Evolutionary conservation across 1,140 invertebrate genomes (phyloP).

Genomic region (Pseudomyrmex cubaensis): DNA sequence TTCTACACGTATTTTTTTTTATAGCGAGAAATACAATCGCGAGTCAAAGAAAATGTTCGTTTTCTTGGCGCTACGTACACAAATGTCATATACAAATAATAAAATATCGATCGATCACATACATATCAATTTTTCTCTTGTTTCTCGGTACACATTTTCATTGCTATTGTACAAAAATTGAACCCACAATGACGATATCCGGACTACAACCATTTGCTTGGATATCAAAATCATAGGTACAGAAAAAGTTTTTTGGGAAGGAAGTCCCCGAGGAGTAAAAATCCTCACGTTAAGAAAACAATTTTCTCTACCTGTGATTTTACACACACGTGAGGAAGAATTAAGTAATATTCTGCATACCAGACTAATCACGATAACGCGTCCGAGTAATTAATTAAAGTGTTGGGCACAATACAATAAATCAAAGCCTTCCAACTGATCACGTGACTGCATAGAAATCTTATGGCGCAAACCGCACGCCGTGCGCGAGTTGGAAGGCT

Average conservation of each 20-base stretch:
- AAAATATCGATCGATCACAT: slow-evolving; percentile 66
- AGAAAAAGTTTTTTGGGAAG: too few relatives aligned
- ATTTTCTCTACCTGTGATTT: too few relatives aligned
- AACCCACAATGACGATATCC: slow-evolving; percentile 63
- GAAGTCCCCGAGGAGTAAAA: too few relatives aligned
- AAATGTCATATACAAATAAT: slow-evolving; percentile 32
- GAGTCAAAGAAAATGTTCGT: not conserved
- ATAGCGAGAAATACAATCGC: not conserved
- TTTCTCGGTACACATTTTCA: not conserved
- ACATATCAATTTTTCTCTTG: not conserved
- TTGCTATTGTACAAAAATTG: slow-evolving; percentile 74
- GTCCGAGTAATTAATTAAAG: slow-evolving; percentile 80
- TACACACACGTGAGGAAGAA: too few relatives aligned
- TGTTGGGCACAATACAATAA: slow-evolving; percentile 79
- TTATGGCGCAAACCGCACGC: too few relatives aligned
- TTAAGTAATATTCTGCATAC: slow-evolving; percentile 63
- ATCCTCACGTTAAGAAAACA: too few relatives aligned
- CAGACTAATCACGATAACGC: slow-evolving; percentile 75
- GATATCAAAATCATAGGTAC: too few relatives aligned
- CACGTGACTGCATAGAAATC: too few relatives aligned
- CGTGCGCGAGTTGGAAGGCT: too few relatives aligned
- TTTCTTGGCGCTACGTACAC: slow-evolving; percentile 16
- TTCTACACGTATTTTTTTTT: not conserved
- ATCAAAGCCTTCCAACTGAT: too few relatives aligned
- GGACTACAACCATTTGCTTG: not conserved